Percentiles rank a stretch among this genome's conserved stretches.
Evolutionary conservation across 2,888 invertebrate genomes (phyloP).

Genomic region (Phragmatobia fuliginosa): DNA sequence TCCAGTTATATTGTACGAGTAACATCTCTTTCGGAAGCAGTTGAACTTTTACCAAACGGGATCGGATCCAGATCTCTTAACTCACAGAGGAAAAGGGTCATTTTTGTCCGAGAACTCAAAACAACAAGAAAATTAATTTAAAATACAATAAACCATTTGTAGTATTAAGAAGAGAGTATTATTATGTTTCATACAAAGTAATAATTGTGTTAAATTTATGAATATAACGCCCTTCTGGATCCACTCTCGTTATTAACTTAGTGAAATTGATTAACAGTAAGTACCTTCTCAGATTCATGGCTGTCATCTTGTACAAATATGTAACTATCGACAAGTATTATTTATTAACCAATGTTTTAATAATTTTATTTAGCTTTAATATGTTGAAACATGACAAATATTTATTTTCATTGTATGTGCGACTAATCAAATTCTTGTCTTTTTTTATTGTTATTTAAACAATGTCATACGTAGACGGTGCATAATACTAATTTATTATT

Average conservation of each 20-base stretch:
- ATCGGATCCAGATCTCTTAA: not conserved
- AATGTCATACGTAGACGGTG: slow-evolving; percentile 61
- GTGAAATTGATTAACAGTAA: slow-evolving; percentile 62
- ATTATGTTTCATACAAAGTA: not conserved
- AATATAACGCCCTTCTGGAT: not conserved
- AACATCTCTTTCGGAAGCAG: slow-evolving; percentile 32
- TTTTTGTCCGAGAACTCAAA: not conserved
- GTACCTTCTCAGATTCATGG: slow-evolving; percentile 65
- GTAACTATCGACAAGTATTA: slow-evolving; percentile 75
- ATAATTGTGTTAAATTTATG: not conserved
- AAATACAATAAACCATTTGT: not conserved
- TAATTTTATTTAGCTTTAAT: slow-evolving; percentile 71
- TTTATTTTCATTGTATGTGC: slow-evolving; percentile 70
- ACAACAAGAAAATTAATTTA: not conserved
- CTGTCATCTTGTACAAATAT: slow-evolving; percentile 79
- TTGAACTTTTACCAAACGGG: slow-evolving; percentile 25
- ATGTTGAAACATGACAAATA: slow-evolving; percentile 83
- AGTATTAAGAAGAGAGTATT: not conserved
- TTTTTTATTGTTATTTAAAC: slow-evolving; percentile 44
- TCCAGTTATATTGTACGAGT: not conserved
- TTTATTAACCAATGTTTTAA: slow-evolving; percentile 65
- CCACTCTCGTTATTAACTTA: slow-evolving; percentile 38
- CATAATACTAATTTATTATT: slow-evolving; percentile 62
- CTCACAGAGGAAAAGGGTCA: not conserved
- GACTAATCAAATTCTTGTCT: slow-evolving; percentile 51